Evolutionary conservation across 2,888 invertebrate genomes (phyloP), one percentile per base, ranked within the genome.

Genomic region (Drosophila longiperda): DNA sequence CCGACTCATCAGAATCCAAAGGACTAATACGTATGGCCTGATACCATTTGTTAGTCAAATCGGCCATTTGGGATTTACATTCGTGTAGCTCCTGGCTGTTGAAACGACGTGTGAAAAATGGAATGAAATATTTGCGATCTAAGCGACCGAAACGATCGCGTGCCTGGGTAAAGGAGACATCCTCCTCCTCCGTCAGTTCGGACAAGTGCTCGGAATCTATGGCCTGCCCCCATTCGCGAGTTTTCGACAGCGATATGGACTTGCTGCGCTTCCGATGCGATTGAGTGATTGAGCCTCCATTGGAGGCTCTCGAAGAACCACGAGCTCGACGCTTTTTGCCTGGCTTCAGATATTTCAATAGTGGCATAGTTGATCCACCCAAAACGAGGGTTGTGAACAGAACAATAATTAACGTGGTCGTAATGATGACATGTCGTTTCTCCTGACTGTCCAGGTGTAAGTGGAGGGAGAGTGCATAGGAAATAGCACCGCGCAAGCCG

Each of bases 311-410:
- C 1, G 69, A 66, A 15, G 84, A 80, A 26, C 85, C 87, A 6
- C 91, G 91, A 36, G 87, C 69, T 20, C 90, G 89, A 1, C 92
- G 85, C 42, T 92, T 92, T 69, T 93, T 93, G 3, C 93, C 92
- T 1, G 93, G 92, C 63, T 98, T 96, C 82, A 98, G 94, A 91
- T 97, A 97, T 94, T 99, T 99, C 87, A 99, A 94, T 74, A 99
- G 93, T 0, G 99, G 99, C 98, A 99, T 98, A 1, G 99, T 99
- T 11, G 98, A 97, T 3, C 99, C 99, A 40, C 99, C 99, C 86
- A 99, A 96, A 91, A 98, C 95, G 45, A 99, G 94, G 0, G 99
- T 98, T 0, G 99, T 99, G 88, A 99, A 98, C 54, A 99, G 94
- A 8, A 99, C 99, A 80, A 99, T 98, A 78, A 99, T 98, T n/a